Base-by-base conservation (phyloP, 2,888 invertebrate species). In the Calliopum simillimum region DNA sequence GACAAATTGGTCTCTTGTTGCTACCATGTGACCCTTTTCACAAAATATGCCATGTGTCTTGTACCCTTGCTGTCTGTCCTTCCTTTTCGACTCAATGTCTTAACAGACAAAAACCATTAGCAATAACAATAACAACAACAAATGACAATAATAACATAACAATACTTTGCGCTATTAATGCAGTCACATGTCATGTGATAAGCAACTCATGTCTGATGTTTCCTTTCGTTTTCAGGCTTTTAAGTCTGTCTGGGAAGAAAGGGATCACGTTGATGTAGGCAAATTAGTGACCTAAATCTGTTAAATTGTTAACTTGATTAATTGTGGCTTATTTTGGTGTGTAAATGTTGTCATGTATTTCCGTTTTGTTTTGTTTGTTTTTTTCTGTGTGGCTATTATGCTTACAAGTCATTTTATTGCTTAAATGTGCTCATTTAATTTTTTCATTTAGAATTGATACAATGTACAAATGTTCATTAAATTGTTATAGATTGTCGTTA, bases 251-350 rank as follows among this genome's bases (percentile, higher is more conserved):
- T 53, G 21, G 23, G 14, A 5, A 23, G 14, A 5, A 23, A 21
- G 23, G 53, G 53, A 53, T 21, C 19, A 12, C 14, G 13, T 53
- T 21, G 21, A 53, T 23, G 53, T 41, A 13, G 59, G 59, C 5
- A 33, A 16, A 43, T 11, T 41, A 8, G 19, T 11, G 43, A 43
- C n/a, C 11, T 59, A 11, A 16, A 46, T 13, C 21, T 46, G 61
- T n/a, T 61, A 46, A 61, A 46, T 46, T 61, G 61, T 46, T 61
- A 61, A 61, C 61, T 46, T 61, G 61, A 61, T 61, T 44, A 61
- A 61, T 61, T 43, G 44, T 19, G 21, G 21, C 46, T 41, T 61
- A 21, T 44, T 61, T 14, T 61, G 61, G 33, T 33, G 33, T 33
- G 33, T 33, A 33, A 33, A 33, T 33, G 33, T 33, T 33, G 33